These are phyloP conservation scores for Terebella lapidaria DNA, from an alignment of 2,888 invertebrate genomes.

Conservation along the genomic window DNA sequence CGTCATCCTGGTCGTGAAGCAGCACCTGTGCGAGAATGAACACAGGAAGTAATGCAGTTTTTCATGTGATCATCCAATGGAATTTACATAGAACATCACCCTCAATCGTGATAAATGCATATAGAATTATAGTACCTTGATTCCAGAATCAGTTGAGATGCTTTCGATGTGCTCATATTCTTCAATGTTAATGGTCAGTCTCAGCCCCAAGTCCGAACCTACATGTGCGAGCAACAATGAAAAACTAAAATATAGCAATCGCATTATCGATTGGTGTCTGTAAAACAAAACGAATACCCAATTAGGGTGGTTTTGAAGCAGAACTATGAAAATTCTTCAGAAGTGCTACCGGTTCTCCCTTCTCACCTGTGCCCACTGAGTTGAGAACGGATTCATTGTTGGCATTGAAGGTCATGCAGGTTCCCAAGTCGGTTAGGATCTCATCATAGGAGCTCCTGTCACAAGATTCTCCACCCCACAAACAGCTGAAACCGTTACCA, in stretches of 20 bases:
- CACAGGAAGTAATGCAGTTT: neutral
- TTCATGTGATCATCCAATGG: no score
- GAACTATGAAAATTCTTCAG: neutral
- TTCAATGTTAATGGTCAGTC: neutral
- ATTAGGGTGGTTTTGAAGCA: neutral
- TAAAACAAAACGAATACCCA: no score
- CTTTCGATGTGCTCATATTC: neutral
- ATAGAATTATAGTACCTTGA: no score
- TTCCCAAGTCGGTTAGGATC: neutral
- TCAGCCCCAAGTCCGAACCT: neutral
- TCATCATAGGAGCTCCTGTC: neutral
- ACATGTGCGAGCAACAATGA: neutral
- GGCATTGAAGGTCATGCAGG: neutral
- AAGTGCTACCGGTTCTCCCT: neutral
- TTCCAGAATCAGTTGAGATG: neutral
- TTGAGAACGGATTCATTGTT: neutral
- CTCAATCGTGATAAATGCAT: no score
- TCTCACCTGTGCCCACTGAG: neutral
- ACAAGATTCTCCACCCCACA: neutral
- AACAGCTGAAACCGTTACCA: no score
- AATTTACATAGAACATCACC: no score
- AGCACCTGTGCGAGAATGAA: neutral
- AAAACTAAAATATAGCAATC: no score
- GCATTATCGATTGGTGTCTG: no score
- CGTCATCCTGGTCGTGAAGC: neutral